These are phyloP conservation scores for Daphoenositta chrysoptera DNA, from an alignment of 2,113 vertebrate species.

Conservation along the genomic window DNA sequence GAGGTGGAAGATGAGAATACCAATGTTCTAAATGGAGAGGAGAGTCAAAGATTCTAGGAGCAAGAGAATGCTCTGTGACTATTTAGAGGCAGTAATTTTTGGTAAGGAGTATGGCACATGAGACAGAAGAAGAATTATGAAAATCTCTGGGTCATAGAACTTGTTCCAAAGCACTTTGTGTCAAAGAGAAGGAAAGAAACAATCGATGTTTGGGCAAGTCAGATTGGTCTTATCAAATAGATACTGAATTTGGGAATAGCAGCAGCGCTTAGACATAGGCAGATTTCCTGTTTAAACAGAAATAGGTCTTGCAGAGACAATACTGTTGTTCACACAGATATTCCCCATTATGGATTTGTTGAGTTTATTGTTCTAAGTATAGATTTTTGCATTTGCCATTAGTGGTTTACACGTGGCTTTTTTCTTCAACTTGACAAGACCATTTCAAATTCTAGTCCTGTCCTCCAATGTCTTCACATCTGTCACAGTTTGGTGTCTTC, in stretches of 20 bases:
- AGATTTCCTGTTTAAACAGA: background rate
- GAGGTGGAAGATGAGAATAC: background rate
- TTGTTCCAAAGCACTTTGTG: background rate
- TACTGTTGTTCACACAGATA: background rate
- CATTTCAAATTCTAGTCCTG: background rate
- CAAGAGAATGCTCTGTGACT: background rate
- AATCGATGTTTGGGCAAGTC: fast-evolving
- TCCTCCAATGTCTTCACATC: background rate
- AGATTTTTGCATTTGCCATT: background rate
- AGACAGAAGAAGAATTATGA: background rate
- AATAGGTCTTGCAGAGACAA: background rate
- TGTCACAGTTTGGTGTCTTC: background rate
- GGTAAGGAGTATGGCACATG: background rate
- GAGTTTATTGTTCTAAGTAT: background rate
- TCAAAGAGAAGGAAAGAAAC: background rate
- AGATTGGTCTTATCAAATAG: background rate
- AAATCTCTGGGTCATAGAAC: background rate
- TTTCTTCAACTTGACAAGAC: background rate
- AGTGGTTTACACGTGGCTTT: background rate
- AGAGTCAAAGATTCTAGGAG: background rate
- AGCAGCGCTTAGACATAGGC: background rate
- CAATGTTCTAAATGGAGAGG: background rate
- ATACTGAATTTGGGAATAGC: background rate
- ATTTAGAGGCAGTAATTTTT: background rate
- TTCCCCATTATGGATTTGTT: background rate